Conservation (phyloP, 2,888 invertebrate species). For the Heliconius hortense region DNA sequence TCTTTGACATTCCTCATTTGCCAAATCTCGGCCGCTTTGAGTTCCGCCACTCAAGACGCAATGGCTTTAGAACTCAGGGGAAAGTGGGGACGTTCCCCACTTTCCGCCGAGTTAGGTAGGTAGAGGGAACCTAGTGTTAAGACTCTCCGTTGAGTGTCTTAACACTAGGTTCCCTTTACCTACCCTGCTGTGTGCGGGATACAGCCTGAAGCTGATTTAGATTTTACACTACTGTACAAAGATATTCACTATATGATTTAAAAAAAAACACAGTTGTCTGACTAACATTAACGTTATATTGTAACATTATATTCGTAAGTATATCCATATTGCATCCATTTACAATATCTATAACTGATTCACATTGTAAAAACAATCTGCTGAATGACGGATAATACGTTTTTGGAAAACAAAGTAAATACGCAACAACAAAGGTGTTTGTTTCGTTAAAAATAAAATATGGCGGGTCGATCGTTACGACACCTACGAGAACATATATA, state of each 20-base stretch:
- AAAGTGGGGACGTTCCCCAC: too few species aligned
- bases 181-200: too few species aligned
- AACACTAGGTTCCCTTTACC: too few species aligned
- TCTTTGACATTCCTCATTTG: too few species aligned
- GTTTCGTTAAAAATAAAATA: constrained; percentile 47
- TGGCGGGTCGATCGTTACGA: constrained; percentile 50
- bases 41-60: too few species aligned
- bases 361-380: background rate
- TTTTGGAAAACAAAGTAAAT: constrained; percentile 20
- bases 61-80: too few species aligned
- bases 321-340: constrained; percentile 1
- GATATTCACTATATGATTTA: background rate
- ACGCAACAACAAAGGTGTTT: constrained; percentile 43
- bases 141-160: too few species aligned
- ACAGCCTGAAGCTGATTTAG: too few species aligned
- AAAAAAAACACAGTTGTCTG: background rate
- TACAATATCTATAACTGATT: constrained; percentile 8
- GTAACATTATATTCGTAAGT: background rate
- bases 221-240: background rate
- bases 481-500: constrained; percentile 52
- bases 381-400: background rate
- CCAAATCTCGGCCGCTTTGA: too few species aligned
- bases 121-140: too few species aligned
- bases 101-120: too few species aligned
- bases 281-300: background rate